Base-by-base conservation (phyloP, 2,888 invertebrate genomes). In the Drosophila buzzatii region DNA sequence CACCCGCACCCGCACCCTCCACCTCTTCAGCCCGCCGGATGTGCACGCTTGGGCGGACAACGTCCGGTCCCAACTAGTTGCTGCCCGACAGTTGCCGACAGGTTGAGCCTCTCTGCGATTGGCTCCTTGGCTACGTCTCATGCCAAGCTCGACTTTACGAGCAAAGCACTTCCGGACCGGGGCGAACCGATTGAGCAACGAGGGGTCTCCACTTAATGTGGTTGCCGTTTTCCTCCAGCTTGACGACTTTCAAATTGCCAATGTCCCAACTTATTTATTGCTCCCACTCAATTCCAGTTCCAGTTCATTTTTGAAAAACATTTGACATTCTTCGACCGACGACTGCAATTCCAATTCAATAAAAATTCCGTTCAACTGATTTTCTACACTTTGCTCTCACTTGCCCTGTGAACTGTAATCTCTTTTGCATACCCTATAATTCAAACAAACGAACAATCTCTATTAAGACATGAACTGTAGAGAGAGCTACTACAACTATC, bases 341-440 rank as follows among this genome's bases (percentile, higher is more conserved):
- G 51, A 56, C 62, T 71, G 68, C 76, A 71, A 70, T 76, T 76
- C 64, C 71, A 81, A 81, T 82, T 82, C 82, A 81, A 82, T 83
- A 76, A 81, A 78, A 72, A 66, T 68, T 68, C 56, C 39, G 57
- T 47, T 41, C 57, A 51, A 60, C 60, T 70, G 67, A 69, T 70
- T 71, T 55, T 39, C 18, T 51, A 39, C 63, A 62, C 53, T 70
- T 73, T 16, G 16, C 47, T 31, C 33, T 12, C 33, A 7, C 14
- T 12, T 12, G 18, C 51, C 3, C 33, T 18, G 12, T 18, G 51
- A 51, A 18, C 33, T 33, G 51, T 18, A 14, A 18, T 18, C 7
- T 18, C 33, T 8, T n/a, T 51, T 51, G 14, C 33, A 20, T 33
- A n/a, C 18, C 51, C 51, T 51, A 18, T 51, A 3, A 49, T 18